Base-by-base conservation (phyloP, 2,797 vertebrate species). In the Smutsia gigantea region DNA sequence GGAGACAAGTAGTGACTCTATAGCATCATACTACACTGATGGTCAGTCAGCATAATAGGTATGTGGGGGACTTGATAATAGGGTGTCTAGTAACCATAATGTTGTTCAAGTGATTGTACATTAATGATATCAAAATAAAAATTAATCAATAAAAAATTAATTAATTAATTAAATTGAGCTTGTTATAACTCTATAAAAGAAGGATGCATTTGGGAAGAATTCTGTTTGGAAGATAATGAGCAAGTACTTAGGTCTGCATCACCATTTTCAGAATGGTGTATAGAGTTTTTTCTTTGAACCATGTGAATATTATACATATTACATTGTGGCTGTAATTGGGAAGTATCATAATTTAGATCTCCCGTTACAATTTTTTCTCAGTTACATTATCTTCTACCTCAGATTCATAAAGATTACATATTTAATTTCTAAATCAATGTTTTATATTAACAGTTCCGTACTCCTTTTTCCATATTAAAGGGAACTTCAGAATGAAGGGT, bases 201-300 rank as follows among this genome's bases (percentile, higher is more conserved):
- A n/a, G 34, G 34, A 77, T 31, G 18, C 13, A 94, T 88, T 92
- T 92, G 74, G 46, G 53, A 96, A 87, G 34, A 97, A 92, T 81
- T 90, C 87, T 74, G 69, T 49, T 81, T 84, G 51, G 57, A 89
- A 94, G 69, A 94, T 92, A 96, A 94, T 84, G 82, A 96, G 49
- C 21, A 87, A n/a, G 39, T 84, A 89, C 53, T 63, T 92, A 88
- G 11, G 31, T n/a, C 61, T 68, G 39, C 57, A 87, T 91, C 83
- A 79, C 29, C 27, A 94, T 86, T 87, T 96, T 83, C 53, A 79
- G 57, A 66, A 71, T 81, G 49, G 29, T 51, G 11, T 5, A 53
- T 2, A 75, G 29, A 51, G 27, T 31, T 15, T 75, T 95, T 87
- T 86, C 42, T 83, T 78, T 55, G 37, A 81, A 83, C 93, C 71